phyloP scores from a whole-genome alignment of 1,140 invertebrate genomes.

The Euschistus heros region DNA sequence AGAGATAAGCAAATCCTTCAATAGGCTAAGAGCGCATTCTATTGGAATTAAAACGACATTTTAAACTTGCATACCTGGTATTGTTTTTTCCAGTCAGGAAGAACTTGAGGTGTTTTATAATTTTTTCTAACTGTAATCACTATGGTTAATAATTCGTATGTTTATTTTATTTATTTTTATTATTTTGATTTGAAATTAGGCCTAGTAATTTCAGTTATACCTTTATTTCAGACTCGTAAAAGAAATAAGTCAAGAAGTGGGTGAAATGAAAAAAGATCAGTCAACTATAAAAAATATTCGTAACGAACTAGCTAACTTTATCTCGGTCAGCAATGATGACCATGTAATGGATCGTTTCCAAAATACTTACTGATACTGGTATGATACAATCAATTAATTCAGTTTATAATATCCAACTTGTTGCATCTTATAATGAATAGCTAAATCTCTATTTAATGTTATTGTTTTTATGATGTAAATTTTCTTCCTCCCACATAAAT shows the following conservation, averaged over 20 bases:
- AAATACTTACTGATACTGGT: too few species aligned
- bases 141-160: background rate
- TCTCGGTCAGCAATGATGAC: background rate
- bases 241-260: conserved; percentile 20
- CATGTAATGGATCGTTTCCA: background rate
- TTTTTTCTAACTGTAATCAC: background rate
- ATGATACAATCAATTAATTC: too few species aligned
- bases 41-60: too few species aligned
- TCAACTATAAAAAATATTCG: conserved; percentile 1
- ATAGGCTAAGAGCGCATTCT: too few species aligned
- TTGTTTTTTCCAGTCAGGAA: too few species aligned
- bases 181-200: background rate
- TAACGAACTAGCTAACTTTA: conserved; percentile 4
- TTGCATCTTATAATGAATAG: too few species aligned
- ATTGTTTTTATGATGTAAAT: too few species aligned
- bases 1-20: too few species aligned
- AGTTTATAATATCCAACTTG: too few species aligned
- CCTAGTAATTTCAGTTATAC: background rate
- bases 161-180: background rate
- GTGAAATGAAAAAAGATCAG: conserved; percentile 23
- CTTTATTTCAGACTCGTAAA: conserved; percentile 18
- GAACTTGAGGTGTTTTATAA: background rate
- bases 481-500: too few species aligned
- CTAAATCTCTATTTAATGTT: too few species aligned
- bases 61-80: too few species aligned